Evolutionary conservation across 2,113 vertebrate species (phyloP), one percentile per base, ranked within the genome.

Genomic region (Amblyopsis rosae): DNA sequence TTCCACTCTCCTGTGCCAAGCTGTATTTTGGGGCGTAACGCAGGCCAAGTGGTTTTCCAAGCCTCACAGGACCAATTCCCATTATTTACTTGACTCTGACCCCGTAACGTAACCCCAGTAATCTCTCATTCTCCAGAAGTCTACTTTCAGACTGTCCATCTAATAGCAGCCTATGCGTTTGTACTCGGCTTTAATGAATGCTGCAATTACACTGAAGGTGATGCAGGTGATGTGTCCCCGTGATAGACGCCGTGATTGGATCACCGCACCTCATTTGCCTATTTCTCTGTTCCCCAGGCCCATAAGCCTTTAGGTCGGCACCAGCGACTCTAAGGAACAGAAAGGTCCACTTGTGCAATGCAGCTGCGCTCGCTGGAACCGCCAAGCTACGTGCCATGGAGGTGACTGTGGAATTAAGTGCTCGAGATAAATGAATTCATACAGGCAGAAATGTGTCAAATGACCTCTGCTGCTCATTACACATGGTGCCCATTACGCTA

Each of bases 401-500:
- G 89, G 86, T 84, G 86, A 84, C 81, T 88, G 46, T 83, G 82
- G 78, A 91, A 91, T 92, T 87, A 91, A 91, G 88, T 86, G 88
- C 88, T 91, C 76, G 82, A 90, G 90, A 90, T 85, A 91, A 92
- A 91, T 88, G 83, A 85, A 92, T 93, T 92, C 87, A 88, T 89
- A 87, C 86, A 81, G 86, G 82, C 83, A 87, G 87, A 90, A 92
- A 92, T 89, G 86, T 89, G 89, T 90, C 89, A 92, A 87, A 93
- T 91, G 90, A 93, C 92, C 92, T 93, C 79, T 56, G 70, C 70
- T 81, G 81, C 88, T 92, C 89, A 87, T 91, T 91, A 88, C 81
- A 87, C 89, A 79, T 82, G 75, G 82, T 71, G 82, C 81, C 76
- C 82, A 87, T 88, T 87, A 81, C 81, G 73, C 68, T 69, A 73